These are phyloP conservation scores for Pangasius sanitwongsei DNA, from an alignment of 2,797 vertebrate genomes.

Conservation along the genomic window DNA sequence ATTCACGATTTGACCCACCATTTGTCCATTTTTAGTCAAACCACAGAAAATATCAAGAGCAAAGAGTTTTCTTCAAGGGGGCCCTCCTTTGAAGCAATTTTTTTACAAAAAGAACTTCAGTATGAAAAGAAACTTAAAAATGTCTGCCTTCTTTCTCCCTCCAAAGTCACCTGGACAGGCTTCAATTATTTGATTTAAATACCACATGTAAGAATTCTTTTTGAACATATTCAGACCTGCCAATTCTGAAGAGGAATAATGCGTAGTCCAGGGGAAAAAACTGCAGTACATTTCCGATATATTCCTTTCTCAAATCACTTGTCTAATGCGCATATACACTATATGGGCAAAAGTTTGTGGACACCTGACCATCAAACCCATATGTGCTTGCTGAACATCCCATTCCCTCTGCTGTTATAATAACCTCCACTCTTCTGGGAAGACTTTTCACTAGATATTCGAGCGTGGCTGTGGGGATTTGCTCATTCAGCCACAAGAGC, in stretches of 20 bases:
- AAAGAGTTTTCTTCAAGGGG: background rate
- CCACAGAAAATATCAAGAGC: background rate
- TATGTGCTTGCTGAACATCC: background rate
- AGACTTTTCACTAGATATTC: background rate
- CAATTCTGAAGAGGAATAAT: background rate
- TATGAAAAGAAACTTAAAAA: background rate
- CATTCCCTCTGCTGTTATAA: background rate
- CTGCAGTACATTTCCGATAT: background rate
- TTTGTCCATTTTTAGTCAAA: background rate
- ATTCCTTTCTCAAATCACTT: background rate
- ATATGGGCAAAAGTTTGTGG: background rate
- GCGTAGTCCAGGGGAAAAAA: too few species aligned
- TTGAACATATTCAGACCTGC: background rate
- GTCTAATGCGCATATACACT: background rate
- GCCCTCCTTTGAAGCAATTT: background rate
- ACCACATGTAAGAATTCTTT: background rate
- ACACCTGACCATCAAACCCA: background rate
- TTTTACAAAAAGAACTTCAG: background rate
- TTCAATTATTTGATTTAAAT: slow-evolving; percentile 21
- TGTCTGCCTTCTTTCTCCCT: background rate
- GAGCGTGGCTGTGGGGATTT: background rate
- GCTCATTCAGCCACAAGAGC: background rate
- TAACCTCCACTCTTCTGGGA: background rate
- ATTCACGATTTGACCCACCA: background rate
- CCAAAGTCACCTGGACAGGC: slow-evolving; percentile 15